Base-by-base conservation (phyloP, 2,113 vertebrate species). In the Antechinus flavipes region DNA sequence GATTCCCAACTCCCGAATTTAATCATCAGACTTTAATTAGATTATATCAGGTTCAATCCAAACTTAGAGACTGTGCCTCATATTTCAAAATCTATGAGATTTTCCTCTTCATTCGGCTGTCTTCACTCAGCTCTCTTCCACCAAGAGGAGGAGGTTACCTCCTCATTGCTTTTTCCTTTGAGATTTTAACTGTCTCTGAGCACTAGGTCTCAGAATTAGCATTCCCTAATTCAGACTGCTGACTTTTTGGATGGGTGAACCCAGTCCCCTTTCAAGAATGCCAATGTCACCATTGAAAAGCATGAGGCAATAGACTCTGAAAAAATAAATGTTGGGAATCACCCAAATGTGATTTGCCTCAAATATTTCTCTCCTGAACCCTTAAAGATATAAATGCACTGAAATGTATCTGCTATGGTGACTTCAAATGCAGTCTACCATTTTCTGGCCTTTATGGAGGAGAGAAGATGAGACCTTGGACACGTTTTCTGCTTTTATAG, bases 1-100 rank as follows among this genome's bases (percentile, higher is more conserved):
- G 92, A 56, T 89, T 98, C 96, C 96, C 95, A 94, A 58, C 49
- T 98, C 61, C 90, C 55, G 92, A 97, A 97, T 96, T 89, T 84
- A 96, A 93, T 97, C 96, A 96, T 96, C 92, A 89, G 89, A 90
- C 95, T 95, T 92, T 58, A 95, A 90, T 95, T 94, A 90, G 89
- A 68, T 94, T 90, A 27, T 3, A 84, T 96, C 96, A 91, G 91
- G 95, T 93, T 68, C 92, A 96, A 95, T 96, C 91, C 19, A 96
- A 96, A 58, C 19, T 96, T 54, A 96, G 56, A 91, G 42, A 68
- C 54, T 96, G 46, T 95, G 93, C 97, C 47, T 93, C 84, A 96
- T 90, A 94, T 84, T 90, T 97, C 90, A 90, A 93, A 97, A 96
- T 92, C 91, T 95, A 8, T 1, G 16, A 94, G 9, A 68, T 46